Percentiles rank a stretch among this genome's conserved stretches.
Conservation (phyloP, 2,797 vertebrate genomes). For the Enteromius argenteus region DNA sequence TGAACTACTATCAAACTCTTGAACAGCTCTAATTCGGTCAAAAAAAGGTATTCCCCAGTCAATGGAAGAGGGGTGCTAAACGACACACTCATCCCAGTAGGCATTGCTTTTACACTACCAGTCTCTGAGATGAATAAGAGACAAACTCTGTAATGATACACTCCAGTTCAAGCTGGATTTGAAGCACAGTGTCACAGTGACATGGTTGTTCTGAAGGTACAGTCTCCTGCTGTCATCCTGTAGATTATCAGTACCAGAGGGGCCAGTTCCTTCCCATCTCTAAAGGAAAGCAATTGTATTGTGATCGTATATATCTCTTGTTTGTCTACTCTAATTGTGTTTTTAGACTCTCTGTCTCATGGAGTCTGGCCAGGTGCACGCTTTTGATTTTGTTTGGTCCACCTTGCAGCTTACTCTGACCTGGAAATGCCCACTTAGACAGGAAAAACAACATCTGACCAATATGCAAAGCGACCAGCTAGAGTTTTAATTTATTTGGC, state of each 20-base stretch:
- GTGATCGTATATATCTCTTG: not conserved
- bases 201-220: constrained; percentile 29
- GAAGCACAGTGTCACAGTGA: constrained; percentile 23
- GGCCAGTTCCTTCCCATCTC: not conserved
- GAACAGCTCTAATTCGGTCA: not conserved
- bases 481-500: not conserved
- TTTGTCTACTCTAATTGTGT: not conserved
- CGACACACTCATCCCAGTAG: constrained; percentile 5
- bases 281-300: not conserved
- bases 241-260: constrained; percentile 45
- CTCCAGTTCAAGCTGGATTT: constrained; percentile 41
- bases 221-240: constrained; percentile 15
- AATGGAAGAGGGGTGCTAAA: constrained; percentile 4
- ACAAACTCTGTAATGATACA: constrained; percentile 3
- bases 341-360: not conserved
- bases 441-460: not conserved
- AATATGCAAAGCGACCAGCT: not conserved
- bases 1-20: constrained; percentile 17
- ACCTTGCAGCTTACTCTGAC: not conserved
- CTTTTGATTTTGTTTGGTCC: not conserved
- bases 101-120: not conserved
- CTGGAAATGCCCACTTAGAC: not conserved
- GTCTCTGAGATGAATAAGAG: constrained; percentile 23
- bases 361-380: constrained; percentile 1
- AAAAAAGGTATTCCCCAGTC: constrained; percentile 9